Evolutionary conservation across 2,113 vertebrate genomes (phyloP), one percentile per base, ranked within the genome.

Genomic region (Myodes glareolus): DNA sequence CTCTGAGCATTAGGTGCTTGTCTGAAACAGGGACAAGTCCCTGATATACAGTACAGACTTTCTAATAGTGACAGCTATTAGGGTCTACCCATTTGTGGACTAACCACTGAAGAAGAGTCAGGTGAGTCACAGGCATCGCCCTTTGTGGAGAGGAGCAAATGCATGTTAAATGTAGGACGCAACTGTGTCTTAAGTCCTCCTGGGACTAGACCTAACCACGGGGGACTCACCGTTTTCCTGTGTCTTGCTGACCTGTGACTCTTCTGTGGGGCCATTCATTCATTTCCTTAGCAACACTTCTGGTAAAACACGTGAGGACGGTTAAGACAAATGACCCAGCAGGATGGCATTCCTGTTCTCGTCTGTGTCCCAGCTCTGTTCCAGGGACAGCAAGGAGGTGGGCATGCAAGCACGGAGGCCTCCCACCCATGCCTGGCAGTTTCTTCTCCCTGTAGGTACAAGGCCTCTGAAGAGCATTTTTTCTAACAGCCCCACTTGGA

Each of bases 111-210:
- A 58, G 70, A 86, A 52, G 11, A 77, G n/a, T 55, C 85, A 78
- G 39, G 50, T 33, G 52, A 68, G 61, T 52, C 33, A 55, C 39
- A 23, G 47, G 4, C 33, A 21, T n/a, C 5, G 17, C 27, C 52
- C 19, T 93, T 50, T 42, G 16, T 81, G 5, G 81, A 91, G 58
- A 84, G 39, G 39, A 90, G 39, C 36, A 87, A 84, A 50, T 42
- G 17, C 61, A 68, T n/a, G 16, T 63, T 75, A 82, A 63, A 45
- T 91, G 89, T 77, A 91, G 94, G 70, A 77, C 88, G 65, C 85
- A 92, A 84, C 67, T 88, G 7, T 65, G 72, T 94, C 50, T 88
- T 61, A 77, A 81, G 21, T 94, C 67, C n/a, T 93, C 63, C 68
- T 72, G n/a, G 55, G 68, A 31, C 80, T 95, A 95, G 65, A 77